phyloP scores from a whole-genome alignment of 2,888 invertebrate species.

The Rhorus exstirpatorius region DNA sequence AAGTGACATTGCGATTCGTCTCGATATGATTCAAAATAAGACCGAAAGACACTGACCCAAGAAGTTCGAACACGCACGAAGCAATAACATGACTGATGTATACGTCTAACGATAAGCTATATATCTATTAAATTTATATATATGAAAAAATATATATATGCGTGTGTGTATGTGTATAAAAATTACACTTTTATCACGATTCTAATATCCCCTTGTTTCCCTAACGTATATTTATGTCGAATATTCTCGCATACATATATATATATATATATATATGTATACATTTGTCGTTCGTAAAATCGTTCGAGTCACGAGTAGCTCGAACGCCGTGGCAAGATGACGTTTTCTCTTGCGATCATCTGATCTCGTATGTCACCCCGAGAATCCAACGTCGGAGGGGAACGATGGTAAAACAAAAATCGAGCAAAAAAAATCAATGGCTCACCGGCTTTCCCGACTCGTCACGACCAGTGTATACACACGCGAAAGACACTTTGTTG shows the following conservation, averaged over 20 bases:
- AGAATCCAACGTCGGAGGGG: conserved; percentile 17
- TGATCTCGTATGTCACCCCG: conserved; percentile 69
- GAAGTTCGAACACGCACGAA: neutral
- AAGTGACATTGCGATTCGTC: neutral
- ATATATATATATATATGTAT: conserved; percentile 15
- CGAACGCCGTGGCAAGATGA: conserved; percentile 71
- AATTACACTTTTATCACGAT: conserved; percentile 33
- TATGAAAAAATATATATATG: neutral
- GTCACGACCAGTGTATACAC: conserved; percentile 25
- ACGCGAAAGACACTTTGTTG: neutral
- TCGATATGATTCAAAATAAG: neutral
- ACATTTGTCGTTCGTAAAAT: conserved; percentile 6
- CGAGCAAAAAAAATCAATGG: conserved; percentile 82
- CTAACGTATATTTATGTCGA: neutral
- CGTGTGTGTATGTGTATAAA: neutral
- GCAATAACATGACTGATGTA: conserved; percentile 1
- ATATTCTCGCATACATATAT: conserved; percentile 25
- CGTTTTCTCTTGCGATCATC: conserved; percentile 78
- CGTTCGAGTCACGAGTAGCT: conserved; percentile 19
- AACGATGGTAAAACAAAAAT: conserved; percentile 8
- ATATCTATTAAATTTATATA: neutral
- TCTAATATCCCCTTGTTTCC: neutral
- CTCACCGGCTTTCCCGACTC: conserved; percentile 75
- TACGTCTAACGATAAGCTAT: neutral
- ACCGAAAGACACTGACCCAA: neutral